Evolutionary conservation across 1,140 invertebrate genomes (phyloP), one percentile per base, ranked within the genome.

Genomic region (Drosophila oshimai): DNA sequence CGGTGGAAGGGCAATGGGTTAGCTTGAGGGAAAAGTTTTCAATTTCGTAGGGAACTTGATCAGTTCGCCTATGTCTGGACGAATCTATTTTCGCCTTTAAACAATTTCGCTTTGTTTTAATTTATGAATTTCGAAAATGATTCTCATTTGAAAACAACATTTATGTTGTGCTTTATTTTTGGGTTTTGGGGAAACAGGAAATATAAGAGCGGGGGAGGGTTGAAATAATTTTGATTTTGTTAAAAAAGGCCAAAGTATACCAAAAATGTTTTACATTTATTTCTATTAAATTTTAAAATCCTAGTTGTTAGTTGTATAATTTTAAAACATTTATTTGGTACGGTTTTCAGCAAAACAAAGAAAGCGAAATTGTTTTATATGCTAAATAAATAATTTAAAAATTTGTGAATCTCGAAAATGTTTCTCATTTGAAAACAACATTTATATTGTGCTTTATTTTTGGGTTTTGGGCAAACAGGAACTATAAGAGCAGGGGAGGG

Each of bases 151-250:
- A 74, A 68, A 62, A 81, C 69, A 64, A 62, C 37, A 13, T 80
- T 74, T 44, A 37, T 39, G 33, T 37, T 68, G 46, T 62, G 24
- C 53, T 33, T 62, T 79, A 86, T 86, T 83, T 86, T 86, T 61
- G 57, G 41, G 28, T 60, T 44, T 74, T 64, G 61, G 45, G 62
- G 64, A 79, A 83, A 83, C 74, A 86, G 80, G 79, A 83, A 83
- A 86, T 60, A 50, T 45, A 34, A 31, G 33, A 26, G 36, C 41
- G 15, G n/a, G 57, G 55, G 34, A n/a, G 34, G 34, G 22, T 12
- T n/a, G n/a, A n/a, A n/a, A n/a, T n/a, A n/a, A n/a, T n/a, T n/a
- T n/a, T n/a, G n/a, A n/a, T n/a, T n/a, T n/a, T n/a, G n/a, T n/a
- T n/a, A n/a, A n/a, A n/a, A n/a, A n/a, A n/a, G n/a, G n/a, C n/a